Evolutionary conservation across 1,140 invertebrate species (phyloP), one percentile per base, ranked within the genome.

Genomic region (Parapsyche elsis): DNA sequence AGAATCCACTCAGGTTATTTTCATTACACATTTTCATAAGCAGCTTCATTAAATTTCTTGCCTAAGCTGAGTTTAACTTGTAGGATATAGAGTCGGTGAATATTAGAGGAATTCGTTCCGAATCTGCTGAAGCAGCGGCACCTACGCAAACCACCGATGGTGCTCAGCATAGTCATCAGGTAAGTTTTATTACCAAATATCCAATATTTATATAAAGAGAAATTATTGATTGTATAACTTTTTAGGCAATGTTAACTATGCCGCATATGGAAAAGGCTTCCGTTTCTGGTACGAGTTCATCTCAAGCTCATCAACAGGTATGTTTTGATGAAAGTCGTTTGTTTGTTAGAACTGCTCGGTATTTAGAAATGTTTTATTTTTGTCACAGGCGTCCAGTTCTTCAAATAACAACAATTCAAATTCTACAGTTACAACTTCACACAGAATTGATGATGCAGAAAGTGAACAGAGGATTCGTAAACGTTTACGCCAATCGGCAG

Each of bases 1-100:
- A 0, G 87, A 88, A 67, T 88, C 87, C 44, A 88, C 87, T 1
- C 86, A 88, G 85, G 87, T 75, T 53, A 53, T 53, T 53, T 53
- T 53, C 12, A 53, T 53, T 53, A 46, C 12, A 46, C 45, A 7
- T 46, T 46, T 46, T 46, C n/a, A n/a, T n/a, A n/a, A n/a, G n/a
- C n/a, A n/a, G n/a, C n/a, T n/a, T n/a, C n/a, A n/a, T n/a, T 49
- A 49, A 49, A 9, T 49, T 49, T 49, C n/a, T 9, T 49, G n/a
- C 46, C 9, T 49, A 9, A 49, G n/a, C n/a, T 38, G 30, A 38
- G 1, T 38, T 67, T 67, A 38, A 71, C 45, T 73, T 24, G 16
- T 26, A 73, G 71, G 71, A 73, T 46, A 46, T 46, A 45, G 71
- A 45, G 7, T 38, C 21, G n/a, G 38, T 16, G 0, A 73, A 19